A percentile compares a stretch with the other conserved stretches of the same genome.
Evolutionary conservation across 2,113 vertebrate species (phyloP).

Genomic region (Tachysurus fulvidraco): DNA sequence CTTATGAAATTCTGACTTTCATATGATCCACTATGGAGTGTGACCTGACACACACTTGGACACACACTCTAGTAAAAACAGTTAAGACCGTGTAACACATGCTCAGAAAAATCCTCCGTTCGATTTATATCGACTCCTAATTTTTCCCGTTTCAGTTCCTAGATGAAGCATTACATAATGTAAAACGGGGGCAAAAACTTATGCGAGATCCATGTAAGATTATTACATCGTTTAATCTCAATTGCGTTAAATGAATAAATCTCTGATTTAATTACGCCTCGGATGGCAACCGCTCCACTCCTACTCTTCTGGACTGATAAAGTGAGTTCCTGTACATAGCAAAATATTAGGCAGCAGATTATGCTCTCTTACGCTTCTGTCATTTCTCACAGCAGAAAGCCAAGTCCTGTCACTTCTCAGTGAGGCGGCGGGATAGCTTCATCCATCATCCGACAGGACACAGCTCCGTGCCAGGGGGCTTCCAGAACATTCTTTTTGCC

Average conservation of each 20-base stretch:
- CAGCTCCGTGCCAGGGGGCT: slow-evolving; percentile 22
- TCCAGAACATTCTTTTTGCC: slow-evolving; percentile 30
- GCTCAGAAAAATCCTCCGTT: no score
- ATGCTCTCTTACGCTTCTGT: slow-evolving; percentile 24
- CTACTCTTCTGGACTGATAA: slow-evolving; percentile 23
- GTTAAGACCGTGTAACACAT: not conserved
- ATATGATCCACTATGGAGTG: no score
- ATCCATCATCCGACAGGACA: slow-evolving; percentile 44
- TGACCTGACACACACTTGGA: no score
- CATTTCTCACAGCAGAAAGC: slow-evolving; percentile 43
- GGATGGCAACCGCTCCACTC: not conserved
- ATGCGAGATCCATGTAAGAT: not conserved
- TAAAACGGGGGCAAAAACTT: no score
- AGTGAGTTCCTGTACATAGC: slow-evolving; percentile 15
- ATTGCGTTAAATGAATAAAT: not conserved
- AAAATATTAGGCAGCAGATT: slow-evolving; percentile 24
- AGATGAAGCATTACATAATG: not conserved
- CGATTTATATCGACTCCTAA: not conserved
- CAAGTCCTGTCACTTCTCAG: slow-evolving; percentile 34
- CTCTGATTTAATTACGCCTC: not conserved
- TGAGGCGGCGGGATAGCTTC: slow-evolving; percentile 29
- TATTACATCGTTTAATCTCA: slow-evolving; percentile 6
- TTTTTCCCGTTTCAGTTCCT: not conserved
- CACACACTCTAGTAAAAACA: no score
- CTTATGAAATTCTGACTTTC: no score